Percentiles rank a stretch among this genome's conserved stretches.
Conservation (phyloP, 2,888 invertebrate species). For the Gymnosoma rotundatum region DNA sequence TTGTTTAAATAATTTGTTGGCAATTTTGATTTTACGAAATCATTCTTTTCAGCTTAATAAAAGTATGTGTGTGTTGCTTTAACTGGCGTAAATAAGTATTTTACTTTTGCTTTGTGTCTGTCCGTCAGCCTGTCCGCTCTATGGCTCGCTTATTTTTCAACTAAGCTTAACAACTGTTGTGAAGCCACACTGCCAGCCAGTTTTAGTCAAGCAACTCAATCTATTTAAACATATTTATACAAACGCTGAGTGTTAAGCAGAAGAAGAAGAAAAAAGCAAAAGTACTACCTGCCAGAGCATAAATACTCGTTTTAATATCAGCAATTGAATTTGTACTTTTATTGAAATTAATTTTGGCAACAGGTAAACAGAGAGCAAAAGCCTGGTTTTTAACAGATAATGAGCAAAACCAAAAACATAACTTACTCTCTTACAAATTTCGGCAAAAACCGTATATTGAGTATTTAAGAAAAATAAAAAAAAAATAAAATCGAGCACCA, state of each 20-base stretch:
- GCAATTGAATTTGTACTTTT: slow-evolving; percentile 12
- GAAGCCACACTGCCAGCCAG: slow-evolving; percentile 46
- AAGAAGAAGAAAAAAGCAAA: too few relatives aligned
- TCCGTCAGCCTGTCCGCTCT: slow-evolving; percentile 66
- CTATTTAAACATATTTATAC: slow-evolving; percentile 27
- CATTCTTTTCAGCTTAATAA: slow-evolving; percentile 27
- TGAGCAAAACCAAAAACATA: slow-evolving; percentile 26
- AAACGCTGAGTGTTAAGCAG: slow-evolving; percentile 15
- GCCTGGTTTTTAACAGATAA: slow-evolving; percentile 55
- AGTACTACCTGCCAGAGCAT: slow-evolving; percentile 25
- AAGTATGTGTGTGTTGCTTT: slow-evolving; percentile 7
- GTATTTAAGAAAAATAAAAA: background rate
- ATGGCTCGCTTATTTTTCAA: slow-evolving; percentile 65
- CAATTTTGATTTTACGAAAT: slow-evolving; percentile 22
- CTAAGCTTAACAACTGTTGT: slow-evolving; percentile 57
- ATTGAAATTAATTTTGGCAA: slow-evolving; percentile 29
- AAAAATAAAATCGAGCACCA: background rate
- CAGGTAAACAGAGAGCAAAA: slow-evolving; percentile 66
- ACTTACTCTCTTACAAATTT: background rate
- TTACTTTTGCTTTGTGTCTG: slow-evolving; percentile 24
- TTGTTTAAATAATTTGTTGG: slow-evolving; percentile 28
- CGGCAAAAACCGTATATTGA: background rate
- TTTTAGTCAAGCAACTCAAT: slow-evolving; percentile 51
- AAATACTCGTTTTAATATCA: slow-evolving; percentile 45
- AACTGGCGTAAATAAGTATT: background rate